Conservation (phyloP, 1,140 invertebrate genomes). For the Ephestia elutella region DNA sequence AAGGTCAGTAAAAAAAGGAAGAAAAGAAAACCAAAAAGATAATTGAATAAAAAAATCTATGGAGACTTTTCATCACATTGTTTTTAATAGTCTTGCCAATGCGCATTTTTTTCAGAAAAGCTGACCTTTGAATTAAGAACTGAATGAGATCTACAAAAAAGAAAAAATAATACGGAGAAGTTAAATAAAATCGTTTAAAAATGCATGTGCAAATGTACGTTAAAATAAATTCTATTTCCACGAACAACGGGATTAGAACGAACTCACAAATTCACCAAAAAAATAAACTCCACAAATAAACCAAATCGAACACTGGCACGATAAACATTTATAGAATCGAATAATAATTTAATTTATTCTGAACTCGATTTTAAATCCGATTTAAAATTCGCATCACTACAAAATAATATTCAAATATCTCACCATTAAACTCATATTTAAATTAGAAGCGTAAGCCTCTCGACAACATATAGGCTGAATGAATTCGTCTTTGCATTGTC, state of each 20-base stretch:
- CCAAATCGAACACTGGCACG: background rate
- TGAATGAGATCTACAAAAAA: too few relatives aligned
- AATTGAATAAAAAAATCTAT: too few relatives aligned
- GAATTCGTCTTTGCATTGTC: background rate
- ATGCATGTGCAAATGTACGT: too few relatives aligned
- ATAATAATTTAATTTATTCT: background rate
- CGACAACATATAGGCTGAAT: background rate
- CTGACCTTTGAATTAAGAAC: too few relatives aligned
- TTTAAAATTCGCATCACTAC: background rate
- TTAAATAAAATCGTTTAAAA: too few relatives aligned
- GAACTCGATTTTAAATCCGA: background rate
- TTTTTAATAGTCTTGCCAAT: too few relatives aligned
- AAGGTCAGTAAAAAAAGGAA: too few relatives aligned
- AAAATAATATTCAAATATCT: background rate
- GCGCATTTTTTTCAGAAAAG: too few relatives aligned
- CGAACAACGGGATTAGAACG: background rate
- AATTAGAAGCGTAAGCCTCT: background rate
- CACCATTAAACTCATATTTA: constrained; percentile 1
- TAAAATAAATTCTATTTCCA: too few relatives aligned
- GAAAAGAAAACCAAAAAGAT: too few relatives aligned
- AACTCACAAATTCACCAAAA: background rate
- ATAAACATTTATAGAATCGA: background rate
- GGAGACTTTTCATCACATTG: too few relatives aligned
- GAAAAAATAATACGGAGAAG: too few relatives aligned
- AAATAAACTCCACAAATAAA: background rate